Evolutionary conservation across 2,113 vertebrate species (phyloP).

Genomic region (Cottus gobio): DNA sequence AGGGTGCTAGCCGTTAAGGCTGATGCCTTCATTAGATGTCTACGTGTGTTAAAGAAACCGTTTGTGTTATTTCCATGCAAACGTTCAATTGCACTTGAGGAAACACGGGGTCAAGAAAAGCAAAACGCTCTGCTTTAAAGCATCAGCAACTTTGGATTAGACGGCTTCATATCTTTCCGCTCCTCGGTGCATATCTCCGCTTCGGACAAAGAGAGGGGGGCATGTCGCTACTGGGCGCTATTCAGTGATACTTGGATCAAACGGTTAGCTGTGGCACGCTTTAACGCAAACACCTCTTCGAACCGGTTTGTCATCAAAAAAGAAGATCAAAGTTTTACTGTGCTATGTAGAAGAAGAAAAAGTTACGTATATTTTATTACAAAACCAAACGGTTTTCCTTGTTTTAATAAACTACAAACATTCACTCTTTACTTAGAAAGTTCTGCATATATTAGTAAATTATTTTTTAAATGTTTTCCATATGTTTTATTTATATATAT

Average conservation of each 20-base stretch:
- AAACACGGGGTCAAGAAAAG: constrained; percentile 61
- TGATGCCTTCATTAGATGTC: constrained; percentile 61
- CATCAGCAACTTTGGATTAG: constrained; percentile 17
- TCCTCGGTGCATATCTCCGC: constrained; percentile 23
- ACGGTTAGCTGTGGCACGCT: constrained; percentile 5
- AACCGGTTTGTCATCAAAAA: constrained; percentile 53
- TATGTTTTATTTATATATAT: too few species aligned
- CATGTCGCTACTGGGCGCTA: constrained; percentile 7
- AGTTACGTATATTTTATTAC: constrained; percentile 44
- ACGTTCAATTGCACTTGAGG: constrained; percentile 68
- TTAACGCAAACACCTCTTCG: constrained; percentile 20
- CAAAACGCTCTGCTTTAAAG: constrained; percentile 3
- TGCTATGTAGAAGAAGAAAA: constrained; percentile 57
- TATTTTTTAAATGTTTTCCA: constrained; percentile 25
- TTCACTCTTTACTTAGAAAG: constrained; percentile 39
- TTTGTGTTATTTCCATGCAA: constrained; percentile 43
- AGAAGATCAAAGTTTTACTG: constrained; percentile 59
- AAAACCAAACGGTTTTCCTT: constrained; percentile 39
- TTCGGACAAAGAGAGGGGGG: constrained; percentile 18
- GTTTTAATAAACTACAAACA: constrained; percentile 37
- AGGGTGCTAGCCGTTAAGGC: constrained; percentile 41
- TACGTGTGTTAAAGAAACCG: constrained; percentile 44
- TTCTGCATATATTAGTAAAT: constrained; percentile 36
- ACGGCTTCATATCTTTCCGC: constrained; percentile 35
- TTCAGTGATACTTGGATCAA: constrained; percentile 52